Percentiles rank a stretch among this genome's conserved stretches.
Evolutionary conservation across 2,797 vertebrate species (phyloP).

Genomic region (Coregonus sp.): DNA sequence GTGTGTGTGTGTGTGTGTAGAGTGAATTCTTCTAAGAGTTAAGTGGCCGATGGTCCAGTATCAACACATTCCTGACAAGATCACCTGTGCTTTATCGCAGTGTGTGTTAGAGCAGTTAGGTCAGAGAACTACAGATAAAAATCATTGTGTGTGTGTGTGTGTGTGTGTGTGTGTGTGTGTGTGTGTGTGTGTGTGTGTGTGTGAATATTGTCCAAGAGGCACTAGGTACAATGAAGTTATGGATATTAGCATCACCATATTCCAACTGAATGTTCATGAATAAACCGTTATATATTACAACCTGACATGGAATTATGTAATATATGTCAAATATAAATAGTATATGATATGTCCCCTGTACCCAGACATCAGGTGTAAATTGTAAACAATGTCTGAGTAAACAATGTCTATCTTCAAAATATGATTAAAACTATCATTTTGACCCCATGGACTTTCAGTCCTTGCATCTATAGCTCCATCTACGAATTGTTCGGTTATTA

Average conservation of each 20-base stretch:
- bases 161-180: slow-evolving; percentile 14
- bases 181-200: background rate
- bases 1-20: slow-evolving; percentile 8
- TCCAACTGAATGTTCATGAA: background rate
- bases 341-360: background rate
- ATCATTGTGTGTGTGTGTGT: background rate
- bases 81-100: slow-evolving; percentile 43
- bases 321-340: background rate
- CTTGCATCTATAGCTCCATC: too few relatives aligned
- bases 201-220: background rate
- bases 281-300: background rate
- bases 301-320: too few relatives aligned
- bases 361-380: background rate
- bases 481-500: background rate
- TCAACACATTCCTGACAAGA: slow-evolving; percentile 65
- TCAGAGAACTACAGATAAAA: background rate
- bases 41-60: slow-evolving; percentile 60
- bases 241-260: background rate
- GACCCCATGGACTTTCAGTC: too few relatives aligned
- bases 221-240: too few relatives aligned
- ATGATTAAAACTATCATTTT: background rate
- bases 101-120: background rate
- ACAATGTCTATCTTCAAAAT: background rate
- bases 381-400: background rate
- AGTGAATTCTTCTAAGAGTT: background rate